These are phyloP conservation scores for Drosophila nigritarsus DNA, from an alignment of 2,888 invertebrate species.

Conservation along the genomic window DNA sequence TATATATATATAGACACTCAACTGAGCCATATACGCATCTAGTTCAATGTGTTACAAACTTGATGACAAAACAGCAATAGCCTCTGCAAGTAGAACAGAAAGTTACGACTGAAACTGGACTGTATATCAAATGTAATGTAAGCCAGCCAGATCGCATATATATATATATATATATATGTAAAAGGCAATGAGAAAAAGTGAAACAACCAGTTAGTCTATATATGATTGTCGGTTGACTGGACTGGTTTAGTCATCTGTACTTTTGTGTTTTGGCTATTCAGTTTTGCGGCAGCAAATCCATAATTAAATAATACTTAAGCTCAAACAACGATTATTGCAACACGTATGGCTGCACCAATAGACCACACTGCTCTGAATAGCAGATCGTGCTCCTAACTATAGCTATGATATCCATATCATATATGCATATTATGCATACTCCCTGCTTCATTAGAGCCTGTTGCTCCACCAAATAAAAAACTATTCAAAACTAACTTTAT, in stretches of 20 bases:
- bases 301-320: not conserved
- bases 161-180: not conserved
- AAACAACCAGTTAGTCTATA: not conserved
- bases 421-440: not conserved
- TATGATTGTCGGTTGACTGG: not conserved
- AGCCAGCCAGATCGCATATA: not conserved
- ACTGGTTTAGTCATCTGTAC: not conserved
- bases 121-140: not conserved
- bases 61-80: not conserved
- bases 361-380: not conserved
- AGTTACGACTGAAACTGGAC: conserved; percentile 6
- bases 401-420: not conserved
- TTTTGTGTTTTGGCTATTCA: not conserved
- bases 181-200: not conserved
- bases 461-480: not conserved
- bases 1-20: not conserved
- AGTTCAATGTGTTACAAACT: not conserved
- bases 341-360: not conserved
- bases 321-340: not conserved
- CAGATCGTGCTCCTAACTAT: not conserved
- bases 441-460: not conserved
- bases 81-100: not conserved
- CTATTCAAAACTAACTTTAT: not conserved
- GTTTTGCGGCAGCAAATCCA: not conserved
- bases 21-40: no score